Evolutionary conservation across 2,888 invertebrate species (phyloP), one percentile per base, ranked within the genome.

Genomic region (Augiades crinisus): DNA sequence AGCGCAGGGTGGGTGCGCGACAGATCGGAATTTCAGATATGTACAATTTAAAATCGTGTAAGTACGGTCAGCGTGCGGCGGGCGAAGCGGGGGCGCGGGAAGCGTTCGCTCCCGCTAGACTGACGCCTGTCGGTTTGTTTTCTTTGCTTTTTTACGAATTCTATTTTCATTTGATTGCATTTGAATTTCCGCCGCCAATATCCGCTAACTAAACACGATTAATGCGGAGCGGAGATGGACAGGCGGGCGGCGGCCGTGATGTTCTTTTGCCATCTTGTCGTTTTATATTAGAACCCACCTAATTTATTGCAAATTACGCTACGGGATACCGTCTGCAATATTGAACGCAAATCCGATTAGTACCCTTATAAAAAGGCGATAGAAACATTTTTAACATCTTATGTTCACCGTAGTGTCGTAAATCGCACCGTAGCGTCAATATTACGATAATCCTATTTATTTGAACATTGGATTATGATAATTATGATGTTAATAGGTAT

Each of bases 131-230:
- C 87, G 77, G 78, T 80, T 85, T 86, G 83, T 88, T 87, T 88
- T 80, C 87, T 89, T 87, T 87, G 78, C 79, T 85, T 87, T 87
- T 89, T 87, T 81, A 78, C 81, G 70, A 81, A 86, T 87, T 84
- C 87, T 89, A 88, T 89, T 89, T 89, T 88, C 85, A 87, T 90
- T 88, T 89, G 88, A 89, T 88, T 89, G 89, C 87, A 89, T 89
- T 87, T 88, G 86, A 88, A 88, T 88, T 89, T 90, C 84, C 86
- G 78, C 83, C 85, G 86, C 85, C 89, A 82, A 90, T 90, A 90
- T 89, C 88, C 86, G 84, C 85, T 90, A 88, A 89, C 90, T 90
- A 90, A 90, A 90, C 90, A 90, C 89, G 90, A 90, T 90, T 90
- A 90, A 89, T 90, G 88, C 80, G 81, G 78, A 72, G 78, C 73